These are phyloP conservation scores for Drosophila merina DNA, from an alignment of 2,888 invertebrate species.

Conservation along the genomic window DNA sequence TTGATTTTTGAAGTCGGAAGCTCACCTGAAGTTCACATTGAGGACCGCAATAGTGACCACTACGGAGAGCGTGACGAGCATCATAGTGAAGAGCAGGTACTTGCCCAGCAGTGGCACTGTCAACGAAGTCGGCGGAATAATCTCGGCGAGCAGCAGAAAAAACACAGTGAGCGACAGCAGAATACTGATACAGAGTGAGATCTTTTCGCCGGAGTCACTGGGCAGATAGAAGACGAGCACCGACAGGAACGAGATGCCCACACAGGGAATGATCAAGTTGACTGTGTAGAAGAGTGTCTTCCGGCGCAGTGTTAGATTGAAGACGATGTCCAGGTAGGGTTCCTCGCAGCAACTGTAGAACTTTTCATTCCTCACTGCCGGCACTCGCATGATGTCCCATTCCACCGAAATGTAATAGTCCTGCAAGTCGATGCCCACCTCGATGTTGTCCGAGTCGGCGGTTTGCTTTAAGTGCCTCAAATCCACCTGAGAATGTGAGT, in stretches of 20 bases:
- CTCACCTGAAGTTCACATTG: slow-evolving; percentile 92
- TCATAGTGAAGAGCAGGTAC: slow-evolving; percentile 97
- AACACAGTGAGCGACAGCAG: slow-evolving; percentile 96
- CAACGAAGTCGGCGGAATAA: slow-evolving; percentile 96
- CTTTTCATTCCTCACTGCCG: slow-evolving; percentile 94
- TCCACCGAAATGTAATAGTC: slow-evolving; percentile 98
- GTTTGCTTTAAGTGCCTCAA: slow-evolving; percentile 94
- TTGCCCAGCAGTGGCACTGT: slow-evolving; percentile 96
- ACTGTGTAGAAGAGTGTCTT: slow-evolving; percentile 99
- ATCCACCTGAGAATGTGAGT: slow-evolving; percentile 89
- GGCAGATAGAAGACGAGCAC: slow-evolving; percentile 99
- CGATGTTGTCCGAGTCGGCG: slow-evolving; percentile 94
- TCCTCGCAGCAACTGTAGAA: slow-evolving; percentile 98
- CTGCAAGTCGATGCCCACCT: slow-evolving; percentile 95
- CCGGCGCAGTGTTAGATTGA: slow-evolving; percentile 96
- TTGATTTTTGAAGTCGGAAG: neutral
- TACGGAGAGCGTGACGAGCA: slow-evolving; percentile 95
- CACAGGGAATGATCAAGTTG: slow-evolving; percentile 98
- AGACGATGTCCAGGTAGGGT: slow-evolving; percentile 98
- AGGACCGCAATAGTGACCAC: slow-evolving; percentile 97
- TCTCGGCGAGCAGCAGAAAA: slow-evolving; percentile 96
- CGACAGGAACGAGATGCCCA: slow-evolving; percentile 98
- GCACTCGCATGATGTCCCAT: slow-evolving; percentile 98
- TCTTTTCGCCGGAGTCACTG: slow-evolving; percentile 98
- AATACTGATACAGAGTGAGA: slow-evolving; percentile 97